Evolutionary conservation across 2,113 vertebrate genomes (phyloP), one percentile per base, ranked within the genome.

Genomic region (Corythaeola cristata): DNA sequence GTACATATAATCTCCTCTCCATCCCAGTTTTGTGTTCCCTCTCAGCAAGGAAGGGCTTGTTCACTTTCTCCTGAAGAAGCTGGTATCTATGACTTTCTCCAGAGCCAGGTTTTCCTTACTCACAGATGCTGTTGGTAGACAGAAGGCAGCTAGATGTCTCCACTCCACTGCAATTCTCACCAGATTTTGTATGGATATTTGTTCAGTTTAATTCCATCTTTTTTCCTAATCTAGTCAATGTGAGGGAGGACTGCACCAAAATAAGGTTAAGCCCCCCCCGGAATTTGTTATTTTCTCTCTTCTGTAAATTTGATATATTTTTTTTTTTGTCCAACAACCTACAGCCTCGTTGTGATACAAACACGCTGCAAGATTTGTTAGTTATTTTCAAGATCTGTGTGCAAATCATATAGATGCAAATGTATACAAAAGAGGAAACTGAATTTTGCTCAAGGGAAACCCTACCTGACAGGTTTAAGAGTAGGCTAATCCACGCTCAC

Each of bases 131-230:
- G 90, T 77, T 79, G 55, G 68, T 91, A 94, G 86, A 49, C 37
- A 87, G 39, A 53, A 97, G 79, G 87, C 96, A 97, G 94, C 96
- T 97, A 96, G 96, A 89, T 97, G 95, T 96, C 97, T 93, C 94
- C 86, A 97, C 78, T 96, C 90, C 78, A 91, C 95, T 94, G 88
- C 94, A 88, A 41, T 89, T 95, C 80, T 92, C 50, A 60, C 13
- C 35, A 71, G 28, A 69, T 35, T 77, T 79, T 49, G 6, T 64
- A 85, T 23, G 47, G 30, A 17, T 44, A 47, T 67, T 53, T 49
- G 28, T 58, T 85, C 15, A 1, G 30, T 72, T 87, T 81, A 82
- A 67, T 92, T 96, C n/a, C 3, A 8, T 39, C 39, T 9, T 32
- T 49, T 64, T 71, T 56, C 35, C 26, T 71, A 73, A 85, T 44